Evolutionary conservation across 35 echinoderm and acorn worm genomes (phyloP).

Genomic region (Ophiothrix spiculata): DNA sequence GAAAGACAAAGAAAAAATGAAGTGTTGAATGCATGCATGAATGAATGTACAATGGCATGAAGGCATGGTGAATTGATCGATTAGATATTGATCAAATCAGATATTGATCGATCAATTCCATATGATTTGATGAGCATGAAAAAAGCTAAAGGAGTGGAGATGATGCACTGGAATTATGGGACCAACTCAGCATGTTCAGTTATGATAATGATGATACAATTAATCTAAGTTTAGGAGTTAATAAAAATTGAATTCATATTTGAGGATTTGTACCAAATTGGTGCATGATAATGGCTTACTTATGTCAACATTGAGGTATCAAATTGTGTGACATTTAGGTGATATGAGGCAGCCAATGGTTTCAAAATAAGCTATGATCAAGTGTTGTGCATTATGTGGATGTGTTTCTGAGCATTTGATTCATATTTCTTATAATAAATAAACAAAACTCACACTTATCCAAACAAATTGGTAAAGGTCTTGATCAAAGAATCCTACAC

Average conservation of each 20-base stretch:
- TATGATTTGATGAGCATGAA: conserved; percentile 1
- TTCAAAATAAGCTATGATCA: not conserved
- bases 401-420: no score
- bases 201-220: no score
- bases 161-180: not conserved
- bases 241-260: not conserved
- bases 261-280: not conserved
- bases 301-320: not conserved
- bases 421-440: no score
- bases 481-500: no score
- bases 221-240: no score
- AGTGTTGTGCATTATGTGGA: no score
- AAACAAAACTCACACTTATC: no score
- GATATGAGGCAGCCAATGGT: not conserved
- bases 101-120: not conserved
- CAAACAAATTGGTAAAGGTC: no score
- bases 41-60: conserved; percentile 2
- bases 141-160: not conserved
- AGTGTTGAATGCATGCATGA: conserved; percentile 8
- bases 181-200: not conserved
- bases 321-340: not conserved
- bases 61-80: not conserved
- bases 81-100: not conserved
- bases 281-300: conserved; percentile 9
- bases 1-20: not conserved